These are phyloP conservation scores for Amorpha juglandis DNA, from an alignment of 2,888 invertebrate species.

Conservation along the genomic window DNA sequence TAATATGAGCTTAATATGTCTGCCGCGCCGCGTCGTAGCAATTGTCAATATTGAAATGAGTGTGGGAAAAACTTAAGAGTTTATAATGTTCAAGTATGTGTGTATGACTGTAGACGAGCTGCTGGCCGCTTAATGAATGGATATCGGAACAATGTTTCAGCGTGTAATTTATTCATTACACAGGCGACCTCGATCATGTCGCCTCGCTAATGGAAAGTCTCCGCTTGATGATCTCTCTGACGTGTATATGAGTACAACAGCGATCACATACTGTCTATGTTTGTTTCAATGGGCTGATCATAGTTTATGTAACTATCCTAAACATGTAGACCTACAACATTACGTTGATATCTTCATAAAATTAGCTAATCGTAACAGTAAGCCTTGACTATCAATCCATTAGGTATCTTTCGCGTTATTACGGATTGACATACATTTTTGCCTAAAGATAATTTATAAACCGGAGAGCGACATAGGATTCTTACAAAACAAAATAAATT, in stretches of 20 bases:
- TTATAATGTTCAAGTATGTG: conserved; percentile 43
- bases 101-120: conserved; percentile 56
- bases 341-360: background rate
- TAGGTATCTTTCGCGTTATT: too few relatives aligned
- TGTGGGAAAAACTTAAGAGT: conserved; percentile 56
- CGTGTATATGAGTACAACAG: conserved; percentile 36
- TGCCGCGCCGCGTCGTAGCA: conserved; percentile 50
- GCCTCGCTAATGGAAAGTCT: conserved; percentile 74
- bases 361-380: too few relatives aligned
- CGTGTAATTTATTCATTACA: conserved; percentile 84
- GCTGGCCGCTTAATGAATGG: conserved; percentile 68
- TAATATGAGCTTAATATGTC: conserved; percentile 32
- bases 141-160: conserved; percentile 81
- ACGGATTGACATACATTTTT: too few relatives aligned
- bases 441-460: too few relatives aligned
- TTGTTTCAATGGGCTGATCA: conserved; percentile 29
- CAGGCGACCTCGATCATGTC: conserved; percentile 79
- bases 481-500: too few relatives aligned
- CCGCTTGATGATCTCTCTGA: conserved; percentile 67
- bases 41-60: conserved; percentile 75
- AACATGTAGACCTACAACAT: background rate
- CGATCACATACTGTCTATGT: conserved; percentile 41
- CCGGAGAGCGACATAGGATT: too few relatives aligned
- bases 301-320: background rate
- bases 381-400: too few relatives aligned